Percentiles rank a stretch among this genome's conserved stretches.
Evolutionary conservation across 2,888 invertebrate species (phyloP).

Genomic region (Cerastis leucographa): DNA sequence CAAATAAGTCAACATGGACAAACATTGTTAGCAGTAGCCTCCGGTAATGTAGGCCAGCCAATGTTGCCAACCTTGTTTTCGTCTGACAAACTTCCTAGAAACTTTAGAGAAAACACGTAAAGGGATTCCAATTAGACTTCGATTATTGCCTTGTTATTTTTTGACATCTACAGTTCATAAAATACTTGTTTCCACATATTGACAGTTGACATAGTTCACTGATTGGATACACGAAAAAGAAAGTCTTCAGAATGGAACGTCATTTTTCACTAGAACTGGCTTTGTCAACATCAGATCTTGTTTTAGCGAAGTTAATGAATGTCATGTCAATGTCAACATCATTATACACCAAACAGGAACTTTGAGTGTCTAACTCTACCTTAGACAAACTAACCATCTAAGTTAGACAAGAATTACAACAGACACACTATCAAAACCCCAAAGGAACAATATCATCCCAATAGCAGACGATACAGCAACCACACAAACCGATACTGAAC

Average conservation of each 20-base stretch:
- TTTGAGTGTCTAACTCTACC: background rate
- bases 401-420: background rate
- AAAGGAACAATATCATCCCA: conserved; percentile 18
- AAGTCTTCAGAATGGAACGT: background rate
- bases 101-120: conserved; percentile 18
- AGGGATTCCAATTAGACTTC: conserved; percentile 14
- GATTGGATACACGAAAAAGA: conserved; percentile 5
- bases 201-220: background rate
- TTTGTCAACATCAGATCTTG: background rate
- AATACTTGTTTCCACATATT: background rate
- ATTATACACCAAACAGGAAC: background rate
- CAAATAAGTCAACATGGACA: conserved; percentile 40
- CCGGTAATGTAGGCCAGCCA: conserved; percentile 24
- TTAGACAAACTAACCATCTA: too few species aligned
- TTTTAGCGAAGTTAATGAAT: background rate
- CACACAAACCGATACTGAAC: conserved; percentile 33
- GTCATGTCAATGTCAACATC: background rate
- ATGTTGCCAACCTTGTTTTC: conserved; percentile 27
- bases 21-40: conserved; percentile 42
- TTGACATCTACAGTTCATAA: background rate
- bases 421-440: background rate
- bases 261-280: background rate
- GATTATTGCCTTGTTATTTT: conserved; percentile 7
- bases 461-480: conserved; percentile 1
- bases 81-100: conserved; percentile 24